Percentiles rank a stretch among this genome's conserved stretches.
Conservation (phyloP, 23 tunicate species). For the Trididemnum nubilum region DNA sequence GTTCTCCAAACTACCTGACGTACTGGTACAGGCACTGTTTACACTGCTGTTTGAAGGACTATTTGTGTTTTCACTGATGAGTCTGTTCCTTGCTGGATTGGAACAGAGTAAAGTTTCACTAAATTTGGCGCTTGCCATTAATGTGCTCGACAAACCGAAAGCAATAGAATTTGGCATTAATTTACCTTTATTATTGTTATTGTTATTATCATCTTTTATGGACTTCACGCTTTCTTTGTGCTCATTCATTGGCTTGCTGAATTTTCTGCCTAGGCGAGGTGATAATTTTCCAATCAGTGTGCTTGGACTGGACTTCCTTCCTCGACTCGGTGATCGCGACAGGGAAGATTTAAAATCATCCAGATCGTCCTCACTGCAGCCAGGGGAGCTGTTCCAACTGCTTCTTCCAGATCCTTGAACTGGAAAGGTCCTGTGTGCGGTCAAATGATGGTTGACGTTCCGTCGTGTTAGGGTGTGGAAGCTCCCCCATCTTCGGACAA, state of each 20-base stretch:
- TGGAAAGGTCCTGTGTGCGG: not conserved
- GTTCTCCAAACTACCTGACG: constrained; percentile 48
- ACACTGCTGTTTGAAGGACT: constrained; percentile 34
- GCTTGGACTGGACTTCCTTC: not conserved
- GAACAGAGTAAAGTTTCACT: not conserved
- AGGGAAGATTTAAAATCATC: constrained; percentile 13
- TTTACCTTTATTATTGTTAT: constrained; percentile 30
- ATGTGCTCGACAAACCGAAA: constrained; percentile 6
- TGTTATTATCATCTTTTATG: constrained; percentile 6
- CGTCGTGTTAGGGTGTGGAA: not conserved
- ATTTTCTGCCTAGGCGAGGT: constrained; percentile 44
- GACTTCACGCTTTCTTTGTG: not conserved
- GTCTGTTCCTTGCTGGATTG: not conserved
- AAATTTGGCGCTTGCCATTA: constrained; percentile 2
- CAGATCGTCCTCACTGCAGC: constrained; percentile 68
- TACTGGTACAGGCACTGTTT: constrained; percentile 35
- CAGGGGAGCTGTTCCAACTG: constrained; percentile 27
- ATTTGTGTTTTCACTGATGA: not conserved
- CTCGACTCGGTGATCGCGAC: not conserved
- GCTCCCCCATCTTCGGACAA: constrained; percentile 25
- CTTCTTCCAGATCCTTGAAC: not conserved
- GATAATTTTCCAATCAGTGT: constrained; percentile 32
- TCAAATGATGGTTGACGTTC: not conserved
- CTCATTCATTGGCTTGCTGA: not conserved
- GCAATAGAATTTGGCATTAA: not conserved